Evolutionary conservation across 2,888 invertebrate genomes (phyloP).

Genomic region (Orgyia antiqua): DNA sequence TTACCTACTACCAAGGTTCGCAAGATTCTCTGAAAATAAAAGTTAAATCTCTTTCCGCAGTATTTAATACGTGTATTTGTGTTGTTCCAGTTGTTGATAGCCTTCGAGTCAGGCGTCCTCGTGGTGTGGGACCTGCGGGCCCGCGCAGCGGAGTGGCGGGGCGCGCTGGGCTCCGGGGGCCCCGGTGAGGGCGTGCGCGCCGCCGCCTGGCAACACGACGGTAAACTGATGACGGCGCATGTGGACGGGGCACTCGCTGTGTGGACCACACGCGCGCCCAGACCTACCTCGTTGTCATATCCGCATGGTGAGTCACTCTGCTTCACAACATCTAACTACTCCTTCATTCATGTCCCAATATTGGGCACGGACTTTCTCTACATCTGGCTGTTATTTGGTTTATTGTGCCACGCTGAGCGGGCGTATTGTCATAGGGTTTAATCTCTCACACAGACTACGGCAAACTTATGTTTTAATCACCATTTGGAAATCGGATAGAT

Average conservation of each 20-base stretch:
- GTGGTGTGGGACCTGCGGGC: constrained; percentile 97
- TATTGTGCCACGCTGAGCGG: too few species aligned
- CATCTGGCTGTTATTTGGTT: too few species aligned
- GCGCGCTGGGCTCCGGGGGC: constrained; percentile 87
- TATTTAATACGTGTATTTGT: too few species aligned
- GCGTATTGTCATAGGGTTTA: too few species aligned
- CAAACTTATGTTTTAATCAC: too few species aligned
- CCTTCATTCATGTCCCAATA: too few species aligned
- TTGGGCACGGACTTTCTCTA: too few species aligned
- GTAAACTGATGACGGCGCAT: constrained; percentile 98
- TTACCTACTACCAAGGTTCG: too few species aligned
- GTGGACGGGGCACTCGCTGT: constrained; percentile 96
- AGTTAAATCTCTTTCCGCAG: too few species aligned
- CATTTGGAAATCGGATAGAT: too few species aligned
- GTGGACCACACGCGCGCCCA: constrained; percentile 90
- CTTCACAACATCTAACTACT: background rate
- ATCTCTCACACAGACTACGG: too few species aligned
- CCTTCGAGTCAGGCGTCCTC: constrained; percentile 95
- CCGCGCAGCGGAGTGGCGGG: constrained; percentile 91
- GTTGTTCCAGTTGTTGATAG: constrained; percentile 92
- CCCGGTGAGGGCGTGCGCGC: constrained; percentile 89
- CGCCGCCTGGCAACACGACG: constrained; percentile 98
- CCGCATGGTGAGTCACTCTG: constrained; percentile 89
- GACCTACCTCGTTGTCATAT: constrained; percentile 89
- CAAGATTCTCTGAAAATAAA: too few species aligned